Conservation (phyloP, 2,888 invertebrate genomes). For the Arrhopalites spinosus region DNA sequence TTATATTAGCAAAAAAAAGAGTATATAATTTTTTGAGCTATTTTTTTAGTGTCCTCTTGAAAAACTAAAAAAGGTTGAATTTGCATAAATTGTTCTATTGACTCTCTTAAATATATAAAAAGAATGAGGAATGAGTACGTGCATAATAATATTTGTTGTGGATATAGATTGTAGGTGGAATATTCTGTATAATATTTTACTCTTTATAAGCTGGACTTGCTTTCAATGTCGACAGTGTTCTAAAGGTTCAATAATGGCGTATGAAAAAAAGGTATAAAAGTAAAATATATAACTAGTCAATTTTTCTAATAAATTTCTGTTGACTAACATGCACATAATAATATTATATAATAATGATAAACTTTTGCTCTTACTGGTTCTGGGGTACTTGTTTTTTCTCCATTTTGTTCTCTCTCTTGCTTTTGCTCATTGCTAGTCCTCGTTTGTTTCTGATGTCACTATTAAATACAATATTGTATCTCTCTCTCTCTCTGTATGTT, state of each 20-base stretch:
- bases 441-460: neutral
- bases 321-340: neutral
- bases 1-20: too few relatives aligned
- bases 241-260: neutral
- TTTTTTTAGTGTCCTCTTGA: too few relatives aligned
- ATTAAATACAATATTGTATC: neutral
- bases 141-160: too few relatives aligned
- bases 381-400: neutral
- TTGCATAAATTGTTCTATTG: too few relatives aligned
- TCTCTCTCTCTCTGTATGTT: neutral
- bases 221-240: too few relatives aligned
- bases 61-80: too few relatives aligned
- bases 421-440: neutral
- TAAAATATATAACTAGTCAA: conserved; percentile 6
- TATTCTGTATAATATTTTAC: too few relatives aligned
- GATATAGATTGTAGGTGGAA: too few relatives aligned
- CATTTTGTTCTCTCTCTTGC: neutral
- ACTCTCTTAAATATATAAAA: too few relatives aligned
- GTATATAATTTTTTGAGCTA: too few relatives aligned
- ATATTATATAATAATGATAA: neutral
- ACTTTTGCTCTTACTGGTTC: neutral
- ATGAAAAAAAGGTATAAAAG: neutral
- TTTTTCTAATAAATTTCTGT: conserved; percentile 7
- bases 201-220: too few relatives aligned
- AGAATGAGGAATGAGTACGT: too few relatives aligned